Percentiles rank a stretch among this genome's conserved stretches.
phyloP scores from a whole-genome alignment of 1,140 invertebrate species.

The Cyphomyrmex costatus region DNA sequence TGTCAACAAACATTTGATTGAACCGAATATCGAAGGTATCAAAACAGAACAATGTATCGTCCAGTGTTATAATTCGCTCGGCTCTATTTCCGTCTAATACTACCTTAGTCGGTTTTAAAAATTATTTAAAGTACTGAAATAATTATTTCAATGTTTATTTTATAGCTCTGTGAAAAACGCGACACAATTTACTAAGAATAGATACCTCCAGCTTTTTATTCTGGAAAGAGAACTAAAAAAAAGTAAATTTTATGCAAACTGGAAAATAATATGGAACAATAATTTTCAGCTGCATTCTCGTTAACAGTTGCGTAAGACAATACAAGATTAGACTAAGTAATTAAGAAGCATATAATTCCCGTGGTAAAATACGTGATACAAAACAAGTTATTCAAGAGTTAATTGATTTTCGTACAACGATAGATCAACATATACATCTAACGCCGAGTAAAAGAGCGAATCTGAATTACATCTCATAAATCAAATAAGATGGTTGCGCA shows the following conservation, averaged over 20 bases:
- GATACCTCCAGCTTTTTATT: conserved; percentile 16
- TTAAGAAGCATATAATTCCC: conserved; percentile 18
- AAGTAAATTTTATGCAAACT: conserved; percentile 8
- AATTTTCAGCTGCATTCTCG: background rate
- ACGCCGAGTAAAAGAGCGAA: conserved; percentile 22
- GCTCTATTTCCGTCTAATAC: conserved; percentile 64
- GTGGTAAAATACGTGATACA: conserved; percentile 28
- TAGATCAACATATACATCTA: conserved; percentile 5
- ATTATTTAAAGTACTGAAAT: background rate
- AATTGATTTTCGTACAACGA: conserved; percentile 5
- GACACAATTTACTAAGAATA: conserved; percentile 29
- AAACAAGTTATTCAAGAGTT: conserved; percentile 18
- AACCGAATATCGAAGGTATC: conserved; percentile 82
- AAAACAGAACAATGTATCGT: conserved; percentile 85
- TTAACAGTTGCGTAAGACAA: conserved; percentile 21
- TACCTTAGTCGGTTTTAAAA: background rate
- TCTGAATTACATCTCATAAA: background rate
- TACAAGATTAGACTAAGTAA: conserved; percentile 25
- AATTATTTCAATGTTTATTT: conserved; percentile 27
- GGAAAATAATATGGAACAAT: conserved; percentile 6
- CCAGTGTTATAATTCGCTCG: conserved; percentile 83
- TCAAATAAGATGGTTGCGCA: background rate
- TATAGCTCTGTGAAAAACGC: conserved; percentile 30
- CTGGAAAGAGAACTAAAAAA: background rate
- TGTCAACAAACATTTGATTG: conserved; percentile 78